Evolutionary conservation across 2,888 invertebrate species (phyloP), one percentile per base, ranked within the genome.

Genomic region (Cyclophora albipunctata): DNA sequence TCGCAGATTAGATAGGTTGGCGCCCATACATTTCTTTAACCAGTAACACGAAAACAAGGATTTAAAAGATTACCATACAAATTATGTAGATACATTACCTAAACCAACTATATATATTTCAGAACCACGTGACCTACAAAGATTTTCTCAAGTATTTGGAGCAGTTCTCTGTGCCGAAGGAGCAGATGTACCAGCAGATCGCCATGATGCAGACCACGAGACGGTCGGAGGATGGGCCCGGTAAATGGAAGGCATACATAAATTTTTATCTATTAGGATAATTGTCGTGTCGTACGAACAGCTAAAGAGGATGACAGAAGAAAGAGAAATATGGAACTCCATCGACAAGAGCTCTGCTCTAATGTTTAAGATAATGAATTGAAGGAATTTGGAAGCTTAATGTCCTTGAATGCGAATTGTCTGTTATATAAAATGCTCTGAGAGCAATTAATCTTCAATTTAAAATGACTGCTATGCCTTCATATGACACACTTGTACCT

Each of bases 111-210:
- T 20, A 20, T 20, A 20, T 20, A 20, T 20, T 64, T 2, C 73
- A 92, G 91, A 92, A 91, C 54, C 93, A 93, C 70, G 91, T 91
- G 50, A 93, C 93, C 0, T 93, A 93, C 70, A 89, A 91, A 48
- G 93, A 93, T 59, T 93, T 93, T 69, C 72, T 93, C 34, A 88
- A 91, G 53, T 93, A 92, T 64, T 77, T 93, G 49, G 92, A 93
- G 58, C 91, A 91, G 62, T 92, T 92, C 66, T 85, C 90, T 67
- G 75, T 83, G 5, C 84, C 84, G 1, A 83, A 76, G 58, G 90
- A 81, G 48, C 85, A 84, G 68, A 81, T 82, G 82, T 87, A 75
- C 62, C 80, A 83, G 55, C 81, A 82, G 51, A 82, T 82, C 84
- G 73, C 79, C 3, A 76, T 82, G 74, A 80, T 82, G 82, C 82